These are phyloP conservation scores for Meandrusa payeni DNA, from an alignment of 2,888 invertebrate genomes.

Conservation along the genomic window DNA sequence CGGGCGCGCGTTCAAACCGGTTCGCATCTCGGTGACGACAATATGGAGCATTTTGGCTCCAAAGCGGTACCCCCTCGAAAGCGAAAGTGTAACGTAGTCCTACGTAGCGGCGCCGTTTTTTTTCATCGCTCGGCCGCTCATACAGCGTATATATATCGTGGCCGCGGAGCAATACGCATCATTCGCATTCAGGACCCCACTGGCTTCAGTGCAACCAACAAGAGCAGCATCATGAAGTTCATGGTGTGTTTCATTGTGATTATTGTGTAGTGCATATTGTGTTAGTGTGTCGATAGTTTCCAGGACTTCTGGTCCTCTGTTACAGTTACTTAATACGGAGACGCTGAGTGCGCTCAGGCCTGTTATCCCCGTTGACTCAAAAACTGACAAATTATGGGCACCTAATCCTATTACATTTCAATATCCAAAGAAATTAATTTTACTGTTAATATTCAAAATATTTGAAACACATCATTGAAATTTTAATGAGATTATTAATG, in stretches of 20 bases:
- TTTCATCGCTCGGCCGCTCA: conserved; percentile 70
- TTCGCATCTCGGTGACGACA: conserved; percentile 32
- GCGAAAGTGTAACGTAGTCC: conserved; percentile 79
- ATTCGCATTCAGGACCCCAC: conserved; percentile 79
- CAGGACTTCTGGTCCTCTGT: conserved; percentile 41
- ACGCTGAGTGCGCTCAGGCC: too few species aligned
- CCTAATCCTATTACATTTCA: too few species aligned
- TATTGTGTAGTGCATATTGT: conserved; percentile 34
- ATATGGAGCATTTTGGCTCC: conserved; percentile 65
- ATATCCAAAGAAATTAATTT: too few species aligned
- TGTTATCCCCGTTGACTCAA: too few species aligned
- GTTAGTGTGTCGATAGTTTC: conserved; percentile 28
- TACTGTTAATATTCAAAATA: too few species aligned
- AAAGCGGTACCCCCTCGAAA: conserved; percentile 66
- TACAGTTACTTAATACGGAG: conserved; percentile 56
- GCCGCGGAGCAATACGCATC: conserved; percentile 67
- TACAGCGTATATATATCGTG: conserved; percentile 75
- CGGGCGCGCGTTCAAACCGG: conserved; percentile 30
- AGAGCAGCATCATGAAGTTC: conserved; percentile 77
- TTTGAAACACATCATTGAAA: too few species aligned
- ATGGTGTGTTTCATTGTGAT: conserved; percentile 64
- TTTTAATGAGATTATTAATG: too few species aligned
- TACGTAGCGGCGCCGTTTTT: conserved; percentile 66
- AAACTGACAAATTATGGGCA: too few species aligned
- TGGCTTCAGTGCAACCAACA: conserved; percentile 79